Evolutionary conservation across 2,113 vertebrate genomes (phyloP).

Genomic region (Aptenodytes forsteri): DNA sequence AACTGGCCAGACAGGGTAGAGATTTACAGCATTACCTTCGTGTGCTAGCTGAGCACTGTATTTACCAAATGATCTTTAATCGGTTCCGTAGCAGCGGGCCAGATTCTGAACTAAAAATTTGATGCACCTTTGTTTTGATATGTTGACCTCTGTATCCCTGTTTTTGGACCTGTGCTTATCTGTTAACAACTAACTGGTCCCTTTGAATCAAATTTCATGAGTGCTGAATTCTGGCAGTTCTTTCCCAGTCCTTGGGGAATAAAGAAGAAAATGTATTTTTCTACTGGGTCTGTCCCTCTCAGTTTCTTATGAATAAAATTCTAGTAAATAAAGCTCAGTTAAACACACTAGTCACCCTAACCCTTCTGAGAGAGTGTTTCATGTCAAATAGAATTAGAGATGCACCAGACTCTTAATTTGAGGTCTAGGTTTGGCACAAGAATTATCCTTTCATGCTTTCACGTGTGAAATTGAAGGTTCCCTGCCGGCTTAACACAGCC

Average conservation of each 20-base stretch:
- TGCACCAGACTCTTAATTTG: neutral
- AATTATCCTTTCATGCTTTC: constrained; percentile 19
- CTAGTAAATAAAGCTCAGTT: neutral
- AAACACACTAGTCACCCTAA: neutral
- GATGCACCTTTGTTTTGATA: neutral
- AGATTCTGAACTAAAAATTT: neutral
- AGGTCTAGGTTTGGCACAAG: neutral
- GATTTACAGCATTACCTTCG: neutral
- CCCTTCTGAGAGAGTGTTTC: neutral
- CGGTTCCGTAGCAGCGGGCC: fast-evolving
- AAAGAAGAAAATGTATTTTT: neutral
- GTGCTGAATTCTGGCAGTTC: neutral
- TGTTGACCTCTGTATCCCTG: neutral
- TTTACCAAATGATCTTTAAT: neutral
- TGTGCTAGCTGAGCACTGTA: neutral
- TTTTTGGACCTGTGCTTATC: neutral
- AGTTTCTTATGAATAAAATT: neutral
- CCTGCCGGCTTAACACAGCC: neutral
- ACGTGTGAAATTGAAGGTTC: constrained; percentile 38
- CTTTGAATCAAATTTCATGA: neutral
- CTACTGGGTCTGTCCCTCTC: neutral
- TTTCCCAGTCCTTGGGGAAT: neutral
- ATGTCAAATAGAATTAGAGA: constrained; percentile 18
- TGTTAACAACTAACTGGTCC: neutral
- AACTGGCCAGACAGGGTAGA: neutral